phyloP scores from a whole-genome alignment of 2,888 invertebrate species.

The Cantharis rufa region DNA sequence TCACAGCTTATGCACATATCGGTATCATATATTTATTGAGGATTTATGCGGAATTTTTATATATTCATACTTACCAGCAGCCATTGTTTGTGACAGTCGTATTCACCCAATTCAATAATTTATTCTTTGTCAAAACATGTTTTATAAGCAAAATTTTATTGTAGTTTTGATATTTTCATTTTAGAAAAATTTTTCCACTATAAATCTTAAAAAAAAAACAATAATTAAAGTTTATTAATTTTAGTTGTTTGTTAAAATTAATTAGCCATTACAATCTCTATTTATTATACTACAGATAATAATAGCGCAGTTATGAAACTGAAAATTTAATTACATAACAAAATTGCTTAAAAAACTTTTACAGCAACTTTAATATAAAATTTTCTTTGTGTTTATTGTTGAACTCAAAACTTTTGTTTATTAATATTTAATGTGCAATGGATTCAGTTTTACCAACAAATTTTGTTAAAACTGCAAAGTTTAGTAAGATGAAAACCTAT shows the following conservation, averaged over 20 bases:
- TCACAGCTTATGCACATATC: not conserved
- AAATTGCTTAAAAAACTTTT: not conserved
- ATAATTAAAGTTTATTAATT: not conserved
- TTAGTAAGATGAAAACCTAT: not conserved
- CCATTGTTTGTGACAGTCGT: conserved; percentile 13
- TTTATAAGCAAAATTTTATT: not conserved
- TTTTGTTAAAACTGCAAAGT: not conserved
- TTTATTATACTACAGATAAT: not conserved
- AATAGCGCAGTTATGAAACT: not conserved
- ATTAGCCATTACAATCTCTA: not conserved
- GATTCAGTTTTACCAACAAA: not conserved
- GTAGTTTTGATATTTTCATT: not conserved
- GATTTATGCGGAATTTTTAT: not conserved
- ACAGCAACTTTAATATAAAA: not conserved
- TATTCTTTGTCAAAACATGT: conserved; percentile 13
- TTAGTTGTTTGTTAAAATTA: not conserved
- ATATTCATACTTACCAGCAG: conserved; percentile 23
- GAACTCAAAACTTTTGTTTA: not conserved
- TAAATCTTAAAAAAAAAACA: not conserved
- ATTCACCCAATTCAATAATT: conserved; percentile 1
- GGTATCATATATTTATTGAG: not conserved
- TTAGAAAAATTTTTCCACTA: not conserved
- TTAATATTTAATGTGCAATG: not conserved
- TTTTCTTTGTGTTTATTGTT: not conserved
- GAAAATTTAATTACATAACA: not conserved